Conservation (phyloP, 2,888 invertebrate species). For the Cheilosia vernalis region DNA sequence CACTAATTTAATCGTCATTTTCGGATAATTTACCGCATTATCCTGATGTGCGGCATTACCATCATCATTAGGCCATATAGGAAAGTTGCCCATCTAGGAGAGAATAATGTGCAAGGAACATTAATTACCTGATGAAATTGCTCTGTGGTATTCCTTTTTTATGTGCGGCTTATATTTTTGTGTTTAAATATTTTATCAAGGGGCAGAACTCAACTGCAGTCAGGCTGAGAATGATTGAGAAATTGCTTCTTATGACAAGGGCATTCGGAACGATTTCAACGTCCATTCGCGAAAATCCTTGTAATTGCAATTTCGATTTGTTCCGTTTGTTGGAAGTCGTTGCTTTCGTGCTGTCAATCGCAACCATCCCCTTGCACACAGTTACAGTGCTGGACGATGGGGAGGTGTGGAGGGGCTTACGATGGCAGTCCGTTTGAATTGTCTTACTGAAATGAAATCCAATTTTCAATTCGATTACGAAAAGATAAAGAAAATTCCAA, state of each 20-base stretch:
- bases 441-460: conserved; percentile 67
- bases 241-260: conserved; percentile 44
- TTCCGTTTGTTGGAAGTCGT: not conserved
- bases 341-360: conserved; percentile 50
- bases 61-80: conserved; percentile 63
- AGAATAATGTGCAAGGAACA: conserved; percentile 43
- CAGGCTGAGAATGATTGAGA: not conserved
- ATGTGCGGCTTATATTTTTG: not conserved
- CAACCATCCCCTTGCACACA: conserved; percentile 24
- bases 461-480: conserved; percentile 75
- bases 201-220: not conserved
- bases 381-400: not conserved
- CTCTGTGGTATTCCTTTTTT: conserved; percentile 7
- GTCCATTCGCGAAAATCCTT: conserved; percentile 38
- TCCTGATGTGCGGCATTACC: conserved; percentile 70
- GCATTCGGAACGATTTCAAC: conserved; percentile 31
- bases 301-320: conserved; percentile 43
- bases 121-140: conserved; percentile 47
- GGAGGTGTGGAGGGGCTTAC: conserved; percentile 9
- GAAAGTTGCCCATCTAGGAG: conserved; percentile 38
- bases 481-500: conserved; percentile 73
- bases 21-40: conserved; percentile 75
- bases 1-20: conserved; percentile 75
- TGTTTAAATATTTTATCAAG: conserved; percentile 36
- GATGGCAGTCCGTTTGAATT: conserved; percentile 58